phyloP scores from a whole-genome alignment of 2,888 invertebrate genomes.

The Tetropium fuscum region DNA sequence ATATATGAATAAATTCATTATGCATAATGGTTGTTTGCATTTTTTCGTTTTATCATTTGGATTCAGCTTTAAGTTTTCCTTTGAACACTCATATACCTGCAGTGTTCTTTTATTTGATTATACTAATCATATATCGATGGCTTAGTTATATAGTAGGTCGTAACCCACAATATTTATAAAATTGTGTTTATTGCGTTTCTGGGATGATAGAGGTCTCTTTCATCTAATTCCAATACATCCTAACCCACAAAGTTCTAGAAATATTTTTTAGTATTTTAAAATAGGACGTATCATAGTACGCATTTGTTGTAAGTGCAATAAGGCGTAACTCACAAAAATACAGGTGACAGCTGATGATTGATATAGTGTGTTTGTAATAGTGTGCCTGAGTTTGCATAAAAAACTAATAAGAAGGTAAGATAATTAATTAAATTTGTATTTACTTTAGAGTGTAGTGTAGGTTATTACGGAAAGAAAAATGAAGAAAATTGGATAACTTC shows the following conservation, averaged over 20 bases:
- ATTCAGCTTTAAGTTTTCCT: no score
- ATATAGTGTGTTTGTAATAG: no score
- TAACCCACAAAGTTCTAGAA: neutral
- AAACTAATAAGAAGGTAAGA: neutral
- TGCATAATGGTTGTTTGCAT: no score
- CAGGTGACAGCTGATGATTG: neutral
- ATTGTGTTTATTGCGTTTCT: neutral
- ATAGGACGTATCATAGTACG: neutral
- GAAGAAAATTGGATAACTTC: no score
- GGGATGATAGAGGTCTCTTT: neutral
- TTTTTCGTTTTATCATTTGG: no score
- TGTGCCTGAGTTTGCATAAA: slow-evolving; percentile 3
- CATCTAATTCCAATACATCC: neutral
- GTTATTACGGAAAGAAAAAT: no score
- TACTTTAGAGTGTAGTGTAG: neutral
- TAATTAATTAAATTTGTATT: neutral
- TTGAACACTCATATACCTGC: no score
- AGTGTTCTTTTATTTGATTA: no score
- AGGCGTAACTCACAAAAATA: neutral
- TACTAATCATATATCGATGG: no score
- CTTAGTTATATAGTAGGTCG: neutral
- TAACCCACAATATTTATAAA: neutral
- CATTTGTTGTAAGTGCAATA: neutral
- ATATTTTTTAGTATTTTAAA: no score
- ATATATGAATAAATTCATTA: no score